Evolutionary conservation across 2,113 vertebrate genomes (phyloP).

Genomic region (Gymnorhina tibicen): DNA sequence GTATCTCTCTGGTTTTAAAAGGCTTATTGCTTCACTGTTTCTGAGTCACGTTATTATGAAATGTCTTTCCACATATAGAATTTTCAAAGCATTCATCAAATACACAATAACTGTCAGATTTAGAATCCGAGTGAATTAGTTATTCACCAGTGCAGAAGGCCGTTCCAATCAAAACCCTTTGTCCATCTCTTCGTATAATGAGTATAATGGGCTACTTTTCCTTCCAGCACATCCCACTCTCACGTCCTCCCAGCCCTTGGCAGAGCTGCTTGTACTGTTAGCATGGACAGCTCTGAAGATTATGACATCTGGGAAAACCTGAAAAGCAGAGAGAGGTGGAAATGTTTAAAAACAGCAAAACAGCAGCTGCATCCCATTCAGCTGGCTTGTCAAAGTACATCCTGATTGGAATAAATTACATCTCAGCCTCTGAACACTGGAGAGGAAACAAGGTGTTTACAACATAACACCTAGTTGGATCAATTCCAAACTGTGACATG

Average conservation of each 20-base stretch:
- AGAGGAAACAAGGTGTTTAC: background rate
- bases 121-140: background rate
- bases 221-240: background rate
- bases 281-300: background rate
- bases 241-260: conserved; percentile 8
- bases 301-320: conserved; percentile 58
- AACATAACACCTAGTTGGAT: background rate
- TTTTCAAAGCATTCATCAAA: conserved; percentile 24
- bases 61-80: background rate
- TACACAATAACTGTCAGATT: conserved; percentile 8
- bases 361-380: conserved; percentile 13
- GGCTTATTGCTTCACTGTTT: background rate
- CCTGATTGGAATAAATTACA: conserved; percentile 44
- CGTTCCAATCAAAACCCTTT: conserved; percentile 58
- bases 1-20: background rate
- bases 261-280: background rate
- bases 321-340: conserved; percentile 9
- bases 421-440: background rate
- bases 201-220: background rate
- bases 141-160: background rate
- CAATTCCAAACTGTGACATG: background rate
- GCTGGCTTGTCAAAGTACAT: background rate
- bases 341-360: conserved; percentile 6
- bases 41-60: background rate
- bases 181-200: conserved; percentile 4